Evolutionary conservation across 2,113 vertebrate genomes (phyloP), one percentile per base, ranked within the genome.

Genomic region (Oryzias celebensis): DNA sequence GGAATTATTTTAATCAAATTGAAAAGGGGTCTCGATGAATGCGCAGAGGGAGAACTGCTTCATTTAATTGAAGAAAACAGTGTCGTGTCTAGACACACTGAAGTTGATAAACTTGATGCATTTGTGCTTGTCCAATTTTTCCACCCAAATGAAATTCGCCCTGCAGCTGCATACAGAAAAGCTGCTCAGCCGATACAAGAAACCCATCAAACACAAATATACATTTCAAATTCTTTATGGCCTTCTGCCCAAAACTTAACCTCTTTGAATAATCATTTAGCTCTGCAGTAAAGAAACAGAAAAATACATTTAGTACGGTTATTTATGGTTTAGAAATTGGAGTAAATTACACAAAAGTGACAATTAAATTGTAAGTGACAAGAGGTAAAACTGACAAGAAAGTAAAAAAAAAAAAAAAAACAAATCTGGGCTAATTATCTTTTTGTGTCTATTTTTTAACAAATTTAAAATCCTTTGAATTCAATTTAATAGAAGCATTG

Each of bases 1-100:
- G 68, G 75, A 82, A 81, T 84, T 60, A 80, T 82, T 83, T 79
- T 64, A 71, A 76, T 78, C 67, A 78, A 83, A 83, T 75, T 77
- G 71, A 73, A 73, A 77, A 31, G 26, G 20, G 49, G 57, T 44
- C 43, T 59, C 44, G 18, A 64, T 52, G 70, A 83, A 73, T 73
- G 75, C 50, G 57, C 61, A 49, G 46, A 57, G 15, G 23, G 66
- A 67, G 58, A 80, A 73, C 10, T 58, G 67, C 62, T 72, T 62
- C 31, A 78, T 80, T 82, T 75, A 77, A 85, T 87, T 75, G 71
- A 63, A 61, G 57, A 41, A 66, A 76, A 62, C 46, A 26, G 3
- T 15, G 53, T 23, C 57, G 70, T 28, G 64, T 73, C 78, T 69
- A 51, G 53, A 78, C 66, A 16, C 64, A 4, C 5, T 31, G 62